phyloP scores from a whole-genome alignment of 2,888 invertebrate species.

The Phragmatobia fuliginosa region DNA sequence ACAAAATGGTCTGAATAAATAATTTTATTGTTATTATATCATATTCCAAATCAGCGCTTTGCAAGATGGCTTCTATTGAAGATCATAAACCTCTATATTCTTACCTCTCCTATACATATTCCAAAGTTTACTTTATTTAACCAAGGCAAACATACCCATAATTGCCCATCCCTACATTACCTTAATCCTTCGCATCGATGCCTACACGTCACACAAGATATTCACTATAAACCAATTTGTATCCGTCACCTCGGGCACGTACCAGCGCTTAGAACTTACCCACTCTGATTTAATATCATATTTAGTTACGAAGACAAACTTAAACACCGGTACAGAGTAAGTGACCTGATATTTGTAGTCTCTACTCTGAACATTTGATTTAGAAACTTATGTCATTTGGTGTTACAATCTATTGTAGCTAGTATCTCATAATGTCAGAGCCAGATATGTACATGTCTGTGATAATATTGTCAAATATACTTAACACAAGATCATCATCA shows the following conservation, averaged over 20 bases:
- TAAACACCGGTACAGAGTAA: neutral
- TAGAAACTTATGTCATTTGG: slow-evolving; percentile 28
- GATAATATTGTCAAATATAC: no score
- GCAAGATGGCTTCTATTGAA: neutral
- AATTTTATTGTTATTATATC: no score
- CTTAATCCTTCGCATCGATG: slow-evolving; percentile 7
- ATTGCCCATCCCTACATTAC: slow-evolving; percentile 3
- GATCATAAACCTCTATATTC: neutral
- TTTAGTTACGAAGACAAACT: slow-evolving; percentile 9
- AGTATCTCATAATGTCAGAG: neutral
- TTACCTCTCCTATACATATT: neutral
- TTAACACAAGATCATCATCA: no score
- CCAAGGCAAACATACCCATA: neutral
- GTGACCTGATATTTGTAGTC: neutral
- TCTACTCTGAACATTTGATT: slow-evolving; percentile 14
- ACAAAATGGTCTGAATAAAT: no score
- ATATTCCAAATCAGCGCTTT: neutral
- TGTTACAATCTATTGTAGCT: slow-evolving; percentile 4
- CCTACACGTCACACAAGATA: slow-evolving; percentile 2
- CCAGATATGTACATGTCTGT: no score
- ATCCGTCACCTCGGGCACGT: slow-evolving; percentile 14
- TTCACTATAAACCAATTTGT: slow-evolving; percentile 23
- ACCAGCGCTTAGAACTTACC: slow-evolving; percentile 10
- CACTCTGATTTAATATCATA: slow-evolving; percentile 9
- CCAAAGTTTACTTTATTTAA: neutral